Evolutionary conservation across 2,888 invertebrate species (phyloP), one percentile per base, ranked within the genome.

Genomic region (Heteropelma amictum): DNA sequence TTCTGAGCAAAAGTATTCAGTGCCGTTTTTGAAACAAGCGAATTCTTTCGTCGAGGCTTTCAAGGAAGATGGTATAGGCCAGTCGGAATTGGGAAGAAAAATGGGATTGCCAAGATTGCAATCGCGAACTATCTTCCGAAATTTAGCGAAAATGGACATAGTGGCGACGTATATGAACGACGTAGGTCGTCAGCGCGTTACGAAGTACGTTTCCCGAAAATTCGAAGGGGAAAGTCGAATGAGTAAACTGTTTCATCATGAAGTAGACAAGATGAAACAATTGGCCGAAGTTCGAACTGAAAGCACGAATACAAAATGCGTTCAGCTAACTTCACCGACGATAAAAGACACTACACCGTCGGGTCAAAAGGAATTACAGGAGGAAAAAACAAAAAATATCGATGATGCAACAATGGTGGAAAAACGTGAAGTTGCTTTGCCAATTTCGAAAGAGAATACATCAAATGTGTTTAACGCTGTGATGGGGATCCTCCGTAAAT

Each of bases 101-200:
- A 84, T 91, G 78, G 91, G 91, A 1, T 75, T 90, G 1, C 88
- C 90, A 12, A 88, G 89, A 63, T 83, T 91, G 0, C 88, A 90
- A n/a, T 86, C 91, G 1, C 87, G 92, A 1, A 88, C 90, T 3
- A 80, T 91, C 33, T 61, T 90, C n/a, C 90, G 91, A 33, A 90
- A 90, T 77, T 82, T 92, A 17, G 86, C 87, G 35, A 90, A 87
- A 68, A 78, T 81, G 26, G 87, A 85, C 73, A 81, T 90, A n/a
- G 87, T 92, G 3, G 90, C 90, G 8, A 89, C 89, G 0, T 91
- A 91, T 75, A 89, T 91, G 85, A 90, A 90, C 47, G 92, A 92
- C 79, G 85, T 90, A 42, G 93, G 93, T 6, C 89, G 92, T 38
- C 92, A 93, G 79, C 88, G 92, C 45, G 88, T 91, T 0, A 88